phyloP scores from a whole-genome alignment of 2,888 invertebrate species.

The Ctenicera cuprea region DNA sequence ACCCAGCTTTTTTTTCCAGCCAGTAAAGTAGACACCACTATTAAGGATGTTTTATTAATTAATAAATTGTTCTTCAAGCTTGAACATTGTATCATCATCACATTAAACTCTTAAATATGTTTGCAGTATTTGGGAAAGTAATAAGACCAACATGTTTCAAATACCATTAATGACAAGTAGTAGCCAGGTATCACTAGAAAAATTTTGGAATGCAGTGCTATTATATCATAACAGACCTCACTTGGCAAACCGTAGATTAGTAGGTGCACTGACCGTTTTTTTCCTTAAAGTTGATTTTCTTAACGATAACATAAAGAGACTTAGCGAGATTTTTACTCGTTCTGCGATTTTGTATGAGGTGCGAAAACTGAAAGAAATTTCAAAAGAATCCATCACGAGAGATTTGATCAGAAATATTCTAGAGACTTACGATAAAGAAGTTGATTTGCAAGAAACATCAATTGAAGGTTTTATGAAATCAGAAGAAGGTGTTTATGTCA shows the following conservation, averaged over 20 bases:
- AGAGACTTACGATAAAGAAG: conserved; percentile 63
- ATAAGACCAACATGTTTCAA: conserved; percentile 62
- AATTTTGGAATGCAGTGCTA: conserved; percentile 80
- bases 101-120: background rate
- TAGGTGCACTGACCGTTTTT: conserved; percentile 72
- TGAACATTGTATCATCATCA: no score
- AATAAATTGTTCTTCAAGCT: no score
- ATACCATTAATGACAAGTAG: conserved; percentile 68
- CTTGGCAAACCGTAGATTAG: conserved; percentile 82
- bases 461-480: conserved; percentile 57
- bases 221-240: conserved; percentile 82
- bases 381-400: conserved; percentile 61
- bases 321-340: conserved; percentile 64
- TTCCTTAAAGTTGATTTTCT: conserved; percentile 63
- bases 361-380: conserved; percentile 62
- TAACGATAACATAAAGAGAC: conserved; percentile 56
- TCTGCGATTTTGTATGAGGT: conserved; percentile 67
- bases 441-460: conserved; percentile 57
- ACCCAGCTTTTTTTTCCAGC: no score
- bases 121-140: conserved; percentile 45
- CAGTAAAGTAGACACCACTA: no score
- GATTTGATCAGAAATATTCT: conserved; percentile 65
- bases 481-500: conserved; percentile 66
- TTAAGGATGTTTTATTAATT: no score
- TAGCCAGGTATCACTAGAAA: conserved; percentile 62